Evolutionary conservation across 2,113 vertebrate species (phyloP).

Genomic region (Neotoma lepida): DNA sequence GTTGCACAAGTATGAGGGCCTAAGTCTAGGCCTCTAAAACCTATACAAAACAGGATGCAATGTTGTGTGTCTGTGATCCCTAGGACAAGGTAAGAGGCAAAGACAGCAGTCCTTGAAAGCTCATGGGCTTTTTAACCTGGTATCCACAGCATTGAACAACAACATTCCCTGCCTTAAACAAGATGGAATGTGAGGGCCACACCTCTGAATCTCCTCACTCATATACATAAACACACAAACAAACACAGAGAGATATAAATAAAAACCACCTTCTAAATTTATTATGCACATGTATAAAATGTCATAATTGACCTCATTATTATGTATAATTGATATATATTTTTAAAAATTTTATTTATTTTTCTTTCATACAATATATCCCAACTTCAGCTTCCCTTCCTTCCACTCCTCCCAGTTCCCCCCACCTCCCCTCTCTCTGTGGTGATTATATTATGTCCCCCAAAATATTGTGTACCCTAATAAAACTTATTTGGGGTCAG

Average conservation of each 20-base stretch:
- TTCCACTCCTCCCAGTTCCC: not conserved
- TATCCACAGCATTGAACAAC: not conserved
- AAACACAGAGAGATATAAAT: not conserved
- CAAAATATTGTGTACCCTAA: no score
- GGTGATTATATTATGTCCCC: no score
- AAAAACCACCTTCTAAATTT: not conserved
- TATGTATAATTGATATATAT: not conserved
- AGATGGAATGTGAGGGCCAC: not conserved
- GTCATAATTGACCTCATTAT: not conserved
- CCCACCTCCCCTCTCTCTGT: not conserved
- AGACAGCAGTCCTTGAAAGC: not conserved
- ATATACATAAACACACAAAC: not conserved
- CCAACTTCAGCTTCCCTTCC: not conserved
- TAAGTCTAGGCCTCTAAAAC: no score
- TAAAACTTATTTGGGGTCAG: no score
- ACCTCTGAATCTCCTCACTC: not conserved
- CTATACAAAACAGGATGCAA: not conserved
- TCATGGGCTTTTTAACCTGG: not conserved
- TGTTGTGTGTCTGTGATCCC: not conserved
- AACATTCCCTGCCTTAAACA: not conserved
- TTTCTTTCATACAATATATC: not conserved
- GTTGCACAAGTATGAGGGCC: no score
- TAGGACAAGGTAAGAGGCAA: not conserved
- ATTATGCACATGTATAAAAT: not conserved
- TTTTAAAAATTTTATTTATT: not conserved